Percentiles rank a stretch among this genome's conserved stretches.
phyloP scores from a whole-genome alignment of 2,797 vertebrate species.

The Hydrophis major region DNA sequence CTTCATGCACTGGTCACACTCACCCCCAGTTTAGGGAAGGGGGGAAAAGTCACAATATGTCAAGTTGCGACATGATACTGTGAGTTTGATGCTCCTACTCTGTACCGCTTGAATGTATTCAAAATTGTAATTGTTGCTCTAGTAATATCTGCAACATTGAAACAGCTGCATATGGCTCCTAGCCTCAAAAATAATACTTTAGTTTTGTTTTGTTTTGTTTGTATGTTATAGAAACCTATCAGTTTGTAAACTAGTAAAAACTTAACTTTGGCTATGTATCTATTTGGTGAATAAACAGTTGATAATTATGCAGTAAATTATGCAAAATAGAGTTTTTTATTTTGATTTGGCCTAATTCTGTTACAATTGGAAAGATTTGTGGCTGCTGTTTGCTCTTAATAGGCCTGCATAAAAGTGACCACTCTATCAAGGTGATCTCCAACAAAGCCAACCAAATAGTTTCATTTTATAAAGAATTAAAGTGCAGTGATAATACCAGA shows the following conservation, averaged over 20 bases:
- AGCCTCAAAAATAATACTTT: not conserved
- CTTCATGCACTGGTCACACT: too few relatives aligned
- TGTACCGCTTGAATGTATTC: not conserved
- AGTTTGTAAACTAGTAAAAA: not conserved
- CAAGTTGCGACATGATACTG: too few relatives aligned
- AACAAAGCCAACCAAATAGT: not conserved
- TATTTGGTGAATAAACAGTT: not conserved
- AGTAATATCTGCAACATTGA: not conserved
- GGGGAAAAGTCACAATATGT: too few relatives aligned
- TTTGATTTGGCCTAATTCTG: not conserved
- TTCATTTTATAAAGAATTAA: not conserved
- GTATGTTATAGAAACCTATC: not conserved
- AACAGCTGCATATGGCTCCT: not conserved
- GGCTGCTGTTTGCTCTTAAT: not conserved
- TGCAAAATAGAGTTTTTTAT: not conserved
- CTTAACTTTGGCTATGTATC: not conserved
- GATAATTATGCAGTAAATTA: not conserved
- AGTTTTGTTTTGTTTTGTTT: not conserved
- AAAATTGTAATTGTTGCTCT: not conserved
- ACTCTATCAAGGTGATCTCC: not conserved
- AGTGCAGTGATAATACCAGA: not conserved
- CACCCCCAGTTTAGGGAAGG: too few relatives aligned
- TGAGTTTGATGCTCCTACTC: too few relatives aligned
- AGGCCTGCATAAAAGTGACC: not conserved
- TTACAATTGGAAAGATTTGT: not conserved